Evolutionary conservation across 92 coral and sea anemone genomes (phyloP).

Genomic region (Pocillopora grandis): DNA sequence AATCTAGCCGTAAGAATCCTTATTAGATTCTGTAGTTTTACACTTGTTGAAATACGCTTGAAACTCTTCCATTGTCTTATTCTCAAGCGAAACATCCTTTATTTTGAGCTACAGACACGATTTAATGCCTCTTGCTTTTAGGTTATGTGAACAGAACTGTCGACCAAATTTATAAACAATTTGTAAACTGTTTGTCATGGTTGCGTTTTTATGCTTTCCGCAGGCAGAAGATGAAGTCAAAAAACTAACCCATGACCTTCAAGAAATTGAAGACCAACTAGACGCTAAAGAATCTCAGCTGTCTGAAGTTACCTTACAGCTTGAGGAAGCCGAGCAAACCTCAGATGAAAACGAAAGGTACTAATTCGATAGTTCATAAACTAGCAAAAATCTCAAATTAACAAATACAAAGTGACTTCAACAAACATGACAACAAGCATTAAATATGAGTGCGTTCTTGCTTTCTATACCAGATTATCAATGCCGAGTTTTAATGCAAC

Average conservation of each 20-base stretch:
- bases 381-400: not conserved
- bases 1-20: conserved; percentile 56
- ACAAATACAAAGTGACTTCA: not conserved
- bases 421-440: not conserved
- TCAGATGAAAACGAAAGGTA: conserved; percentile 98
- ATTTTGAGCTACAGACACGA: not conserved
- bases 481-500: not conserved
- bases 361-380: conserved; percentile 14
- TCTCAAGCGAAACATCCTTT: not conserved
- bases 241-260: conserved; percentile 74
- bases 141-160: conserved; percentile 2
- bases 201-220: not conserved
- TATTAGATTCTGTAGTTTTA: not conserved
- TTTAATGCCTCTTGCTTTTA: not conserved
- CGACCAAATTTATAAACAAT: conserved; percentile 1
- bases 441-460: not conserved
- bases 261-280: conserved; percentile 86
- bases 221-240: conserved; percentile 89
- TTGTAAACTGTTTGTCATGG: not conserved
- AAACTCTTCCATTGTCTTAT: not conserved
- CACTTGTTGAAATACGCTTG: not conserved
- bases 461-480: not conserved
- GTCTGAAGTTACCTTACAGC: conserved; percentile 65
- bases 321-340: conserved; percentile 76
- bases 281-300: conserved; percentile 92